phyloP scores from a whole-genome alignment of 2,113 vertebrate genomes.

The Peucedramus taeniatus region DNA sequence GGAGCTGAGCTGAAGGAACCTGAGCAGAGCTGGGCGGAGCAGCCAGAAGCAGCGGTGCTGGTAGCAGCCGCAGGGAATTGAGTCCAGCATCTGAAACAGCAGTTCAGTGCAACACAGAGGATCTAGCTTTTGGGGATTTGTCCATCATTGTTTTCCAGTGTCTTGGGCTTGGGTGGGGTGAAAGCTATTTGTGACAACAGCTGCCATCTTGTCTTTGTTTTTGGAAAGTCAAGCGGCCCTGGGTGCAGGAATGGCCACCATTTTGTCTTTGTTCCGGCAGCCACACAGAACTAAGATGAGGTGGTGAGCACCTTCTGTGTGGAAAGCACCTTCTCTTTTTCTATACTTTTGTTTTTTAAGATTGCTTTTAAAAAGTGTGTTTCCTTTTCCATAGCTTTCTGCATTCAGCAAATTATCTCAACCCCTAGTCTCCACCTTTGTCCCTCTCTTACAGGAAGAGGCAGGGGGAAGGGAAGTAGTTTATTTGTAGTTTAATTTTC shows the following conservation, averaged over 20 bases:
- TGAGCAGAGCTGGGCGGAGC: not conserved
- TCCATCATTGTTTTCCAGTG: not conserved
- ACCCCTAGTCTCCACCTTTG: not conserved
- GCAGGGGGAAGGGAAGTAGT: not conserved
- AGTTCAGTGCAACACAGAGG: fast-evolving
- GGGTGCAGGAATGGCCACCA: fast-evolving
- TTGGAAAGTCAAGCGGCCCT: not conserved
- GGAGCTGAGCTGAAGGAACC: not conserved
- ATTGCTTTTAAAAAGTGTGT: not conserved
- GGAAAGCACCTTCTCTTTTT: not conserved
- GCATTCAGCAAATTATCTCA: not conserved
- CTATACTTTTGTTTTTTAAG: not conserved
- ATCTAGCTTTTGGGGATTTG: not conserved
- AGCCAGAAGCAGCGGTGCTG: not conserved
- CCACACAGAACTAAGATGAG: fast-evolving
- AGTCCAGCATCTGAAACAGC: not conserved
- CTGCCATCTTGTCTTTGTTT: not conserved
- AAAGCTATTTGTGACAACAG: fast-evolving
- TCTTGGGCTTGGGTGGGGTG: not conserved
- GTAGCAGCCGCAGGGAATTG: fast-evolving
- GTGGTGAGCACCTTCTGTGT: not conserved
- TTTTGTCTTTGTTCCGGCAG: not conserved
- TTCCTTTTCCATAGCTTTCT: not conserved
- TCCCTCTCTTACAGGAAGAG: fast-evolving
- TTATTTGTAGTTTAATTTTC: not conserved